Evolutionary conservation across 2,113 vertebrate genomes (phyloP), one percentile per base, ranked within the genome.

Genomic region (Microtus pennsylvanicus): DNA sequence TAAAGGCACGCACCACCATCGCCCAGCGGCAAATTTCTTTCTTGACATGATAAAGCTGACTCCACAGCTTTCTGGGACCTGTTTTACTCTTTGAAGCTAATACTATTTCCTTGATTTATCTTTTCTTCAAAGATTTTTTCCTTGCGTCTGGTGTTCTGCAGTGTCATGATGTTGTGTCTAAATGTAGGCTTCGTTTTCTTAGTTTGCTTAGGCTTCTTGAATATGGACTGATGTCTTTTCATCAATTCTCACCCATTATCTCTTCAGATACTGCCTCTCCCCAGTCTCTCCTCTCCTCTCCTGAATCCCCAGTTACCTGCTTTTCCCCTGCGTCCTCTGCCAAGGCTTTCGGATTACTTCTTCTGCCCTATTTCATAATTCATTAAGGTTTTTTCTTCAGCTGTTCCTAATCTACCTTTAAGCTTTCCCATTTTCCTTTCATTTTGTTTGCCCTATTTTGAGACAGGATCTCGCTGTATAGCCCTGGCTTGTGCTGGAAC

Each of bases 71-170:
- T 91, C 83, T 86, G 83, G 63, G 16, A 52, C 89, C 78, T 76
- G 16, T 67, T 91, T 89, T 86, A 47, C 28, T 75, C 26, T 86
- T 92, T 86, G 47, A 94, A 89, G 45, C 63, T 52, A 81, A 74
- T 85, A 70, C 77, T 50, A 52, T 65, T 50, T 87, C 58, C 92
- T 61, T 80, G 81, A 63, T 77, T 75, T 89, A 4, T 82, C 42
- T 45, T 69, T 67, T 76, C 81, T 85, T 86, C 70, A 65, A 28
- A 47, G 35, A 86, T n/a, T 47, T 78, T 92, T 72, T 33, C 77
- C 90, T 89, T 63, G 16, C 38, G 72, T 47, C 69, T 19, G 24
- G n/a, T 58, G 12, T 87, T 82, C 14, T 96, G 67, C 67, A 45
- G 24, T 65, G 82, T 55, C 55, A 28, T 87, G 67, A 78, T 81